Evolutionary conservation across 2,888 invertebrate genomes (phyloP), one percentile per base, ranked within the genome.

Genomic region (Kuschelorhynchus macadamiae): DNA sequence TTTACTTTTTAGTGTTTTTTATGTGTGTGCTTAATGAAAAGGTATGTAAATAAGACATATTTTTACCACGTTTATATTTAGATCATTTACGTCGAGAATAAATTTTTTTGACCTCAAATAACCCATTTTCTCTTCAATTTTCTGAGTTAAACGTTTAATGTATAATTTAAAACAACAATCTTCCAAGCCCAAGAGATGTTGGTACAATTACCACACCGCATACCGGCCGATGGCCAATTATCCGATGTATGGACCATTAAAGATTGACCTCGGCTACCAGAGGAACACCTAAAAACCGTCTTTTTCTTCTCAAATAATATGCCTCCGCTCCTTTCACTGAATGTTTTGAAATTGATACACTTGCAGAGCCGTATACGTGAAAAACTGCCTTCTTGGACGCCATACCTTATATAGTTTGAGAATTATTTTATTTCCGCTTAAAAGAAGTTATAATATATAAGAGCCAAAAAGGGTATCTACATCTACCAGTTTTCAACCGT

Each of bases 221-320:
- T 7, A 7, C 25, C 25, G 25, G 7, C 3, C 32, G 49, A 50
- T 50, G 9, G 44, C 59, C 65, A 53, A 65, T 65, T 65, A 65
- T 44, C 44, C 42, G 42, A 14, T 32, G 44, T 41, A 56, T 25
- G 41, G 55, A 49, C 56, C 56, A 64, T 64, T 64, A 64, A 41
- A 33, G 41, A 57, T 42, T 50, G 52, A 59, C 65, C 65, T 41
- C 32, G 44, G 57, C 65, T 65, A 65, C 65, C 59, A 57, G 52
- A 50, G 42, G 30, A 42, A 44, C 50, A 50, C 44, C 42, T 42
- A 59, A 65, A 59, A 18, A 59, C 59, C 50, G 52, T 49, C 36
- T 64, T 64, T 64, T 64, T 56, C 25, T 41, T 36, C 30, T 49
- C 20, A 56, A 55, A 56, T 56, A 47, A 64, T 56, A 46, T 16